Base-by-base conservation (phyloP, 2,888 invertebrate genomes). In the Orthonevra nobilis region DNA sequence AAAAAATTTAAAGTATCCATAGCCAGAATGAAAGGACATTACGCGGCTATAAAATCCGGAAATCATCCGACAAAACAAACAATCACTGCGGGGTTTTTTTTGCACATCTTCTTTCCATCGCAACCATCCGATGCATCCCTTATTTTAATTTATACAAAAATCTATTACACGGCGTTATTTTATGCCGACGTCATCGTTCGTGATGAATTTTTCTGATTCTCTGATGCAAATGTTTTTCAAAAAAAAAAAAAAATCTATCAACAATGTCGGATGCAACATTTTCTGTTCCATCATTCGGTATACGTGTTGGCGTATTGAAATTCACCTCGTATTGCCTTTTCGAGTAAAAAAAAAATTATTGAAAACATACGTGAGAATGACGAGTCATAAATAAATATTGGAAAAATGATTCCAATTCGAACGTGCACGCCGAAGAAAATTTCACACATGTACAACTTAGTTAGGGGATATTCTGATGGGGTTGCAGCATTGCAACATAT, bases 331-430 rank as follows among this genome's bases (percentile, higher is more conserved):
- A 48, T 50, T 50, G 17, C 36, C 5, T 19, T 30, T 15, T 15
- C 7, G 44, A n/a, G 28, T 30, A 44, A 56, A 69, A n/a, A n/a
- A n/a, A n/a, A 81, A 74, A 81, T 74, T 81, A 81, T 73, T 74
- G 56, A 81, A 81, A 74, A 69, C 68, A 63, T 81, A 69, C 73
- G 68, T 81, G 74, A 68, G 60, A 81, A 81, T 74, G 81, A 81
- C 61, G 63, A 63, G 48, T 63, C 61, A 74, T 74, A 81, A 81
- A 81, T 68, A 68, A 68, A 74, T 68, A 81, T 81, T 68, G 79
- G n/a, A 74, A 69, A 74, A 50, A 69, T 56, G 40, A 63, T 63
- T 68, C 30, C 54, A 28, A 58, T 20, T 44, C 48, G 17, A 63
- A 58, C 60, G 66, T 64, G 64, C 30, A 52, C 36, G 9, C 28